A percentile compares a stretch with the other conserved stretches of the same genome.
phyloP scores from a whole-genome alignment of 1,140 invertebrate species.

The Cydia splendana region DNA sequence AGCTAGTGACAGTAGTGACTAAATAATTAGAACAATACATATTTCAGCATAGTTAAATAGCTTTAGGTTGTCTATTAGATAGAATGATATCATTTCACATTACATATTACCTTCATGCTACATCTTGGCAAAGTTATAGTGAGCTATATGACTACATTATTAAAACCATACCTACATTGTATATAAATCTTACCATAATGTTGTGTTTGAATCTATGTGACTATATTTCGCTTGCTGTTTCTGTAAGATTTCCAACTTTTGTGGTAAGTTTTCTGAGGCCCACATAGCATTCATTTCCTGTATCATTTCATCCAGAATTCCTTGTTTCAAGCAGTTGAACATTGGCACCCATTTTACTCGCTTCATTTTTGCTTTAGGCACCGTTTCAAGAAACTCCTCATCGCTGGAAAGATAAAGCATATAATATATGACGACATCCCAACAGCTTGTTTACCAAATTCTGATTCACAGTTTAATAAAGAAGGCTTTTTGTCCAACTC shows the following conservation, averaged over 20 bases:
- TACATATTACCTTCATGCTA: too few relatives aligned
- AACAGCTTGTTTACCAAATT: constrained; percentile 29
- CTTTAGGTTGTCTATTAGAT: too few relatives aligned
- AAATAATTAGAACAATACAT: too few relatives aligned
- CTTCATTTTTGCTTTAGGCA: constrained; percentile 67
- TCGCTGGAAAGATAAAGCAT: constrained; percentile 52
- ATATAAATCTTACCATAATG: constrained; percentile 59
- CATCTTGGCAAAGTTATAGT: too few relatives aligned
- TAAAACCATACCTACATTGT: too few relatives aligned
- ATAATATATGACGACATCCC: neutral
- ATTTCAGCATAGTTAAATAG: too few relatives aligned
- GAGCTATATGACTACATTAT: too few relatives aligned
- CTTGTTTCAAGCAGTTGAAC: constrained; percentile 71
- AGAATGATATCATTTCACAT: too few relatives aligned
- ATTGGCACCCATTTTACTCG: constrained; percentile 74
- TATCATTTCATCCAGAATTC: constrained; percentile 67
- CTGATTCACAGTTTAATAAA: neutral
- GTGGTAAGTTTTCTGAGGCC: constrained; percentile 72
- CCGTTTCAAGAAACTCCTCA: constrained; percentile 71
- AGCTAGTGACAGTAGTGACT: too few relatives aligned
- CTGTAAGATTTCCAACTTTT: constrained; percentile 65
- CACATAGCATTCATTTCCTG: constrained; percentile 74
- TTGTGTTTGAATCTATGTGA: constrained; percentile 51
- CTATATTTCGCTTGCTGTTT: constrained; percentile 70
- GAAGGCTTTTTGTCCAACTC: constrained; percentile 38